Evolutionary conservation across 2,888 invertebrate genomes (phyloP).

Genomic region (Sturmia bella): DNA sequence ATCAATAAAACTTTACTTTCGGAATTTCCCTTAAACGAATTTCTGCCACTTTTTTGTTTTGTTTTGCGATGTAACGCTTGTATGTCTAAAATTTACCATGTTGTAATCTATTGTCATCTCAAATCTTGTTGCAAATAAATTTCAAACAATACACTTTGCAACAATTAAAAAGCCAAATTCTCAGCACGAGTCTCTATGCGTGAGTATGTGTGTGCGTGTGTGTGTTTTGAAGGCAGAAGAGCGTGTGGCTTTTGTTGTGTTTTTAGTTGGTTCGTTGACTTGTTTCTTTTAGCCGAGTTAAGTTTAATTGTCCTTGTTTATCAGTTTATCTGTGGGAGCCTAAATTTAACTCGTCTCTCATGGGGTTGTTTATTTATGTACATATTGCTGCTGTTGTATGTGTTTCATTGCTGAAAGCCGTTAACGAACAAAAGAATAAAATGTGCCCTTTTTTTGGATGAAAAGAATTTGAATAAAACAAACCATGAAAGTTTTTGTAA

Average conservation of each 20-base stretch:
- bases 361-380: slow-evolving; percentile 50
- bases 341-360: slow-evolving; percentile 45
- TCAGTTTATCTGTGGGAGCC: slow-evolving; percentile 46
- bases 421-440: neutral
- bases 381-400: neutral
- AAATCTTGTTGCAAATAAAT: slow-evolving; percentile 7
- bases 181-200: neutral
- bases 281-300: slow-evolving; percentile 25
- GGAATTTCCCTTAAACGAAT: too few relatives aligned
- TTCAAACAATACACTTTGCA: neutral
- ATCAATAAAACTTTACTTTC: too few relatives aligned
- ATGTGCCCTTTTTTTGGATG: neutral
- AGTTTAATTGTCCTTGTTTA: slow-evolving; percentile 50
- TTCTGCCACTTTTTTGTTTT: too few relatives aligned
- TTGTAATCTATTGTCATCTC: neutral
- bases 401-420: slow-evolving; percentile 9
- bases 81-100: too few relatives aligned
- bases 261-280: slow-evolving; percentile 41
- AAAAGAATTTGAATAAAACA: slow-evolving; percentile 20
- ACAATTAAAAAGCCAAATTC: neutral
- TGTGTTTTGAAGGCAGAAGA: neutral
- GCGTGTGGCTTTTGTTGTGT: slow-evolving; percentile 20
- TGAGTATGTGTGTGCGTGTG: slow-evolving; percentile 18
- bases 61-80: too few relatives aligned
- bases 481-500: slow-evolving; percentile 12